Conservation (phyloP, 1,140 invertebrate species). For the Wasmannia auropunctata region DNA sequence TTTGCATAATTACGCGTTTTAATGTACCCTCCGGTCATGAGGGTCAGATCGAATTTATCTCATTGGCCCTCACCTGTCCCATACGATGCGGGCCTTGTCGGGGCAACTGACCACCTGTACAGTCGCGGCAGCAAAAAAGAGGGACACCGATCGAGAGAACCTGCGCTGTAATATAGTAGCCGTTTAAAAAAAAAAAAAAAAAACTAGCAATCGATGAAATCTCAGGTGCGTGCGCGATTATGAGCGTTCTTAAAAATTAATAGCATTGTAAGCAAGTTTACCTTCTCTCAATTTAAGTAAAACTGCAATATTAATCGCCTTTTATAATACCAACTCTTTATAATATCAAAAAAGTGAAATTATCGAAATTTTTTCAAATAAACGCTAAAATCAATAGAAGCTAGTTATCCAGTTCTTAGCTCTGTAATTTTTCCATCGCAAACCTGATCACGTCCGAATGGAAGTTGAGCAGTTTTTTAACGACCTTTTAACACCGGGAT, state of each 20-base stretch:
- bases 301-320: not conserved
- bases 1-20: conserved; percentile 82
- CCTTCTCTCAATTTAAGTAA: not conserved
- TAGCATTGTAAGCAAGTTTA: not conserved
- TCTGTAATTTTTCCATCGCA: not conserved
- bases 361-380: not conserved
- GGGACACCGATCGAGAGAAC: conserved; percentile 1
- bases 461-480: conserved; percentile 15
- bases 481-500: conserved; percentile 9
- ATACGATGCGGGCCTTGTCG: conserved; percentile 81
- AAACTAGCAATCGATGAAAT: not conserved
- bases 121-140: conserved; percentile 70
- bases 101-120: conserved; percentile 83
- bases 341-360: not conserved
- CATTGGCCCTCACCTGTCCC: conserved; percentile 83
- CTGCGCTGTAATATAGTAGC: conserved; percentile 5
- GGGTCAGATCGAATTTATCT: conserved; percentile 85
- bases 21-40: conserved; percentile 79
- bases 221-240: not conserved
- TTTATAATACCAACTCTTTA: no score
- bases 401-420: not conserved
- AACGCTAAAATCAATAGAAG: not conserved
- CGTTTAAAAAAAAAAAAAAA: not conserved
- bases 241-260: not conserved
- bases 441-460: not conserved